phyloP scores from a whole-genome alignment of 2,797 vertebrate genomes.

The Neostethus bicornis region DNA sequence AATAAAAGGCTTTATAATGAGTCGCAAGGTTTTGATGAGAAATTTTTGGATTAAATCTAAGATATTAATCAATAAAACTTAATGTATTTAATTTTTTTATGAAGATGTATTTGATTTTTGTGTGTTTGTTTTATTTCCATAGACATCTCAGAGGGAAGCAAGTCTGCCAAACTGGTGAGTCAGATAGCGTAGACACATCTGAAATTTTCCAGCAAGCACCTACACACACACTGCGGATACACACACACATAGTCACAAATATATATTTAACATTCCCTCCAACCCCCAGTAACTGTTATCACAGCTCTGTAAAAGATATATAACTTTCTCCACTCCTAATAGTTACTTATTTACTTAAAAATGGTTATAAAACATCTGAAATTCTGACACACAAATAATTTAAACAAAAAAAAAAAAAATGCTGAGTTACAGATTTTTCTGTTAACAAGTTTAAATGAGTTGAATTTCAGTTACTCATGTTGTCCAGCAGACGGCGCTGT shows the following conservation, averaged over 20 bases:
- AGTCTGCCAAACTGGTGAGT: constrained; percentile 92
- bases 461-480: background rate
- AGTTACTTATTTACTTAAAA: too few relatives aligned
- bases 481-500: constrained; percentile 18
- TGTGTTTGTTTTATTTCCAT: constrained; percentile 40
- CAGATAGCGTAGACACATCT: background rate
- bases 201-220: constrained; percentile 2
- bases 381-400: background rate
- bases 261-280: background rate
- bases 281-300: too few relatives aligned
- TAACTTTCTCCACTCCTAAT: too few relatives aligned
- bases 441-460: too few relatives aligned
- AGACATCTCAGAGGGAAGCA: constrained; percentile 88
- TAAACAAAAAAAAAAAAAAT: too few relatives aligned
- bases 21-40: too few relatives aligned
- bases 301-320: too few relatives aligned
- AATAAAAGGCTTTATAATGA: too few relatives aligned
- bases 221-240: background rate
- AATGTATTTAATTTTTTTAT: background rate
- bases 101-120: constrained; percentile 7
- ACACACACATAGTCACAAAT: background rate
- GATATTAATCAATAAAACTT: too few relatives aligned
- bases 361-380: too few relatives aligned
- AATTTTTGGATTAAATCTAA: too few relatives aligned
- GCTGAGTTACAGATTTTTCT: too few relatives aligned